phyloP scores from a whole-genome alignment of 2,113 vertebrate genomes.

The Dipodomys ordii region DNA sequence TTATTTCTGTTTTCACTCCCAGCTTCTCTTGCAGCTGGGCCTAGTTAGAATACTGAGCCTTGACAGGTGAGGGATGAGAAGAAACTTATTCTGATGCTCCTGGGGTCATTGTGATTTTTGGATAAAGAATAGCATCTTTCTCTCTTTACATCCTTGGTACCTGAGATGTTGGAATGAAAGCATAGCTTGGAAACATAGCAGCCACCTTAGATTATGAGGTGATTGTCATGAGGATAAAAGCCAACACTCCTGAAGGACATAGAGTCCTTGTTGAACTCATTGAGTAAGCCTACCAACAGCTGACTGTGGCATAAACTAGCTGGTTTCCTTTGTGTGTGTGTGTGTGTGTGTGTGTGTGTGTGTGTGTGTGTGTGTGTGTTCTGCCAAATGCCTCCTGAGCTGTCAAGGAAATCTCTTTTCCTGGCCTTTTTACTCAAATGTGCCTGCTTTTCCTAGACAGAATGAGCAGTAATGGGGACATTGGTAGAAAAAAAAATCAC shows the following conservation, averaged over 20 bases:
- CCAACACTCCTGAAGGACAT: neutral
- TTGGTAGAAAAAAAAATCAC: neutral
- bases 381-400: neutral
- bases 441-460: neutral
- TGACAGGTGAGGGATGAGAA: neutral
- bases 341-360: too few relatives aligned
- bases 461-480: neutral
- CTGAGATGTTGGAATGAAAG: neutral
- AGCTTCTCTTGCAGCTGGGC: neutral
- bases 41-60: neutral
- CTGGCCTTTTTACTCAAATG: neutral
- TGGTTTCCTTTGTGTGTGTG: neutral
- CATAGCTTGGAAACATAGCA: neutral
- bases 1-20: neutral
- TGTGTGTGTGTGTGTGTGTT: neutral
- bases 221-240: neutral
- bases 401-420: neutral
- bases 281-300: neutral
- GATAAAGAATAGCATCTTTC: neutral
- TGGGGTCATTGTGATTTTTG: neutral
- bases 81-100: neutral
- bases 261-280: neutral
- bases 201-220: neutral
- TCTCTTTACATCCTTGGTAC: neutral
- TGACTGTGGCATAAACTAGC: neutral